phyloP scores from a whole-genome alignment of 1,140 invertebrate species.

The Nylanderia fulva region DNA sequence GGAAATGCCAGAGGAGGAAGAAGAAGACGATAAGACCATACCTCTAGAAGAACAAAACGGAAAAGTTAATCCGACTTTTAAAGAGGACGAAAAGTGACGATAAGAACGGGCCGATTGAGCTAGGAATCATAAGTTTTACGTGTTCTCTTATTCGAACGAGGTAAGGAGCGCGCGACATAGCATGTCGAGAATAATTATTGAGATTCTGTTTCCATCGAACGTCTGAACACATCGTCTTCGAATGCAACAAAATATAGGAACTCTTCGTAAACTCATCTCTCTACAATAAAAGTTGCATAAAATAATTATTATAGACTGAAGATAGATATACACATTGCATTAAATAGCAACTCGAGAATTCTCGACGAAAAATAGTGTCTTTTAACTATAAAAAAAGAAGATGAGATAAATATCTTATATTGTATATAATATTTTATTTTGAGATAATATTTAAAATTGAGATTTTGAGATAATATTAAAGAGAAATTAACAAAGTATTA shows the following conservation, averaged over 20 bases:
- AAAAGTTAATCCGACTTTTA: slow-evolving; percentile 61
- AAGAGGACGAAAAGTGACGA: slow-evolving; percentile 64
- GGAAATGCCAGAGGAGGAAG: slow-evolving; percentile 73
- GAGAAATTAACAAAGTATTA: not conserved
- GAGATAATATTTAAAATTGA: not conserved
- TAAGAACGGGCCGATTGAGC: not conserved
- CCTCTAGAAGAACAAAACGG: slow-evolving; percentile 70
- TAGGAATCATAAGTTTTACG: slow-evolving; percentile 5
- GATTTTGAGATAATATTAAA: not conserved
- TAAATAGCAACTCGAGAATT: not conserved
- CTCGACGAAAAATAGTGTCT: not conserved
- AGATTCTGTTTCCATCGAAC: not conserved
- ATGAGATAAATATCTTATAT: not conserved
- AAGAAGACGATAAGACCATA: slow-evolving; percentile 67
- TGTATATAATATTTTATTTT: too few relatives aligned
- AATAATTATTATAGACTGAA: not conserved
- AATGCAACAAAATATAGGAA: not conserved
- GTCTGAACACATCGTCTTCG: not conserved
- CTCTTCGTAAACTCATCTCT: not conserved
- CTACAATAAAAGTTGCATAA: not conserved
- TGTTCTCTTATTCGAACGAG: not conserved
- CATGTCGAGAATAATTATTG: not conserved
- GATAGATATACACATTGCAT: not conserved
- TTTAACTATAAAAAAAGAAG: not conserved
- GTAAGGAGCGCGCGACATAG: not conserved